Percentiles rank a stretch among this genome's conserved stretches.
These are phyloP conservation scores for Parauchenoglanis ngamensis DNA, from an alignment of 2,797 vertebrate species.

Conservation along the genomic window DNA sequence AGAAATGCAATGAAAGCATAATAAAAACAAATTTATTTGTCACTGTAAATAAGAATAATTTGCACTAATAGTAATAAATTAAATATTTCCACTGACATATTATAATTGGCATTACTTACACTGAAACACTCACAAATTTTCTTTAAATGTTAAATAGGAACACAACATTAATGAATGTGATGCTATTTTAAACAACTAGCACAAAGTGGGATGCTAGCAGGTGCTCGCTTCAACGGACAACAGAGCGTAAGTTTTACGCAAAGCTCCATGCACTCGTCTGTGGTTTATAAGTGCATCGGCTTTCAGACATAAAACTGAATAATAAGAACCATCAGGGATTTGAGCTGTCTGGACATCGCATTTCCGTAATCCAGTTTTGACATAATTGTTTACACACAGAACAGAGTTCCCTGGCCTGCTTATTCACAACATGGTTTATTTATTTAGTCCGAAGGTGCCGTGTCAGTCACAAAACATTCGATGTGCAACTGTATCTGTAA, in stretches of 20 bases:
- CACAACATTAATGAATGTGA: neutral
- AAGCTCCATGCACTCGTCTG: neutral
- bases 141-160: neutral
- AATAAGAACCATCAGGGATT: conserved; percentile 2
- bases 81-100: neutral
- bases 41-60: neutral
- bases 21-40: neutral
- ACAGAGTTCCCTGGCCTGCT: neutral
- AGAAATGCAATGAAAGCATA: neutral
- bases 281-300: conserved; percentile 6
- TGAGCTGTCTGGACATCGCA: neutral
- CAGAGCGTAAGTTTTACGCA: neutral
- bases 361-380: neutral
- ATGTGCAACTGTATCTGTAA: neutral
- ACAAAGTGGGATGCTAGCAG: neutral
- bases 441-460: neutral
- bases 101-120: neutral
- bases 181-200: neutral
- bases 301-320: conserved; percentile 2
- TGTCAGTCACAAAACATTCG: neutral
- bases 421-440: neutral
- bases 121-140: neutral
- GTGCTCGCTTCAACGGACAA: neutral
- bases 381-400: neutral
- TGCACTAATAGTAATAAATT: neutral